Conservation (phyloP, 2,888 invertebrate genomes). For the Ischnus inquisitorius region DNA sequence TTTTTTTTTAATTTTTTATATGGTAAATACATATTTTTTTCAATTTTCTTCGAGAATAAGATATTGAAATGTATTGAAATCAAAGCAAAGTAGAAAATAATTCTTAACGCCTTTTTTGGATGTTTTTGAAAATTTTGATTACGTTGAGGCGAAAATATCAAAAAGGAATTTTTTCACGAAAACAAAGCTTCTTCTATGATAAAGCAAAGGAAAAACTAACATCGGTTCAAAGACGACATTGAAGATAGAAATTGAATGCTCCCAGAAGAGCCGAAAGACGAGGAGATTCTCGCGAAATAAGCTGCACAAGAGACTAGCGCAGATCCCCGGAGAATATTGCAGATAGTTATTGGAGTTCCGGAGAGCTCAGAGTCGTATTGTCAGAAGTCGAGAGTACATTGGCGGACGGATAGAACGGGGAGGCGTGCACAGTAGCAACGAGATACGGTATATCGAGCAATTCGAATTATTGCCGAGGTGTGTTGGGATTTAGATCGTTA, state of each 20-base stretch:
- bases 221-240: not conserved
- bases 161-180: too few species aligned
- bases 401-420: too few species aligned
- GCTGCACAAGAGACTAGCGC: not conserved
- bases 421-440: constrained; percentile 42
- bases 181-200: too few species aligned
- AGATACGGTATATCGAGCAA: constrained; percentile 25
- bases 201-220: too few species aligned
- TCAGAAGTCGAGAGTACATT: not conserved
- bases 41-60: too few species aligned
- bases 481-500: constrained; percentile 38
- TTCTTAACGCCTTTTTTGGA: too few species aligned
- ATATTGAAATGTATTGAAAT: too few species aligned
- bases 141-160: too few species aligned
- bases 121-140: too few species aligned
- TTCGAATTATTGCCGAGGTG: constrained; percentile 43
- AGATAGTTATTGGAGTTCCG: not conserved
- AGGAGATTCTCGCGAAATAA: not conserved
- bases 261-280: not conserved
- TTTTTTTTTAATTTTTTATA: too few species aligned
- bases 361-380: not conserved
- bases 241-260: not conserved
- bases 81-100: too few species aligned
- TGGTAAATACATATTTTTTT: too few species aligned
- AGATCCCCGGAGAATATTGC: not conserved